Percentiles rank a stretch among this genome's conserved stretches.
Evolutionary conservation across 1,140 invertebrate genomes (phyloP).

Genomic region (Papilio polytes): DNA sequence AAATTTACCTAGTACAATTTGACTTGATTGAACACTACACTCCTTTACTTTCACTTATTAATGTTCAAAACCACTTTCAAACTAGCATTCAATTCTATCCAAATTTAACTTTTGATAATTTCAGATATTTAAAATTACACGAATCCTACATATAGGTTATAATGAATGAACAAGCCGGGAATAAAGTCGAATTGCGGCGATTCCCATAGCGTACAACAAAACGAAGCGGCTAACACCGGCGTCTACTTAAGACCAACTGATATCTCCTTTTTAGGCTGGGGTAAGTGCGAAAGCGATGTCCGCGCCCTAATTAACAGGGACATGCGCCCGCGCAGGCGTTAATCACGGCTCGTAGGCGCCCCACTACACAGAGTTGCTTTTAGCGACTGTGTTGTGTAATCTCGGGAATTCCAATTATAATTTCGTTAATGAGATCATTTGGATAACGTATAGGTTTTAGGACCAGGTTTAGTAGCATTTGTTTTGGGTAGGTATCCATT

Average conservation of each 20-base stretch:
- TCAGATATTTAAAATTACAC: background rate
- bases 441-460: constrained; percentile 44
- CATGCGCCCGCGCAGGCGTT: constrained; percentile 75
- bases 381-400: constrained; percentile 73
- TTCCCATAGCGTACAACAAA: constrained; percentile 50
- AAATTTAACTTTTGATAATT: background rate
- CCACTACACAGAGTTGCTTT: constrained; percentile 75
- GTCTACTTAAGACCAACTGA: constrained; percentile 73
- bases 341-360: constrained; percentile 70
- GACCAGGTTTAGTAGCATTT: constrained; percentile 33
- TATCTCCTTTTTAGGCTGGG: constrained; percentile 73
- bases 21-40: background rate
- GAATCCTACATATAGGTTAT: background rate
- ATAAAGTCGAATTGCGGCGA: background rate
- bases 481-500: constrained; percentile 34
- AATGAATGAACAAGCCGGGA: constrained; percentile 8
- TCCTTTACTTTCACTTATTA: background rate
- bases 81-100: background rate
- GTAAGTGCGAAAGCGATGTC: constrained; percentile 72
- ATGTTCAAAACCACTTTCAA: background rate
- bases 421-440: constrained; percentile 73
- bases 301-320: constrained; percentile 75
- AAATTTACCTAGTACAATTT: too few relatives aligned
- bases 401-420: constrained; percentile 75
- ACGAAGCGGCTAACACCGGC: constrained; percentile 55